phyloP scores from a whole-genome alignment of 2,888 invertebrate genomes.

The Torymus texanus region DNA sequence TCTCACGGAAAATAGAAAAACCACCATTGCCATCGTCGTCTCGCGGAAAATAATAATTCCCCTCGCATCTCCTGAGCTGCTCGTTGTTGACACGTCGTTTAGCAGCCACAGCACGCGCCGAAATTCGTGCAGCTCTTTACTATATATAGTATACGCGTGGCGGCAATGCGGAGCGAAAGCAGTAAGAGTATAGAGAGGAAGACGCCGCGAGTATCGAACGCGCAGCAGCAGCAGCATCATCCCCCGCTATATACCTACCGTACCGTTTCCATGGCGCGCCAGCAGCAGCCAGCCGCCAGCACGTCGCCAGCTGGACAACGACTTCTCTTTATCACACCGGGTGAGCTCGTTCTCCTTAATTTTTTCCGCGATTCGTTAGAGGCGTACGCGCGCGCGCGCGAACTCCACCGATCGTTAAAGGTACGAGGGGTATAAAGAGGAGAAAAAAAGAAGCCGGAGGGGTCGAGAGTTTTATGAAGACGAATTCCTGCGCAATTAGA shows the following conservation, averaged over 20 bases:
- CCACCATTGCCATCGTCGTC: no score
- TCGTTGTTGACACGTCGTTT: conserved; percentile 53
- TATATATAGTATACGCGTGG: no score
- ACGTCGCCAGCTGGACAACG: conserved; percentile 57
- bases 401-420: conserved; percentile 33
- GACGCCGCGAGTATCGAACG: conserved; percentile 40
- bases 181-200: not conserved
- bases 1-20: not conserved
- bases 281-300: conserved; percentile 38
- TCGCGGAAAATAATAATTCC: conserved; percentile 29
- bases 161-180: not conserved
- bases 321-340: conserved; percentile 35
- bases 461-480: conserved; percentile 45
- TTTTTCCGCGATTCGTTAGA: conserved; percentile 32
- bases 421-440: not conserved
- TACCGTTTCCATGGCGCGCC: conserved; percentile 54
- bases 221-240: not conserved
- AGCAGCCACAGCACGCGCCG: conserved; percentile 49
- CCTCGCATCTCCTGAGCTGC: conserved; percentile 29
- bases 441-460: not conserved
- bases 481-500: conserved; percentile 51
- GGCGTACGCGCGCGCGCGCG: not conserved
- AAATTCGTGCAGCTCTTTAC: conserved; percentile 11
- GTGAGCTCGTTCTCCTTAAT: conserved; percentile 1
- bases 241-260: no score